These are phyloP conservation scores for Drosophila mimetica DNA, from an alignment of 2,888 invertebrate genomes.

Conservation along the genomic window DNA sequence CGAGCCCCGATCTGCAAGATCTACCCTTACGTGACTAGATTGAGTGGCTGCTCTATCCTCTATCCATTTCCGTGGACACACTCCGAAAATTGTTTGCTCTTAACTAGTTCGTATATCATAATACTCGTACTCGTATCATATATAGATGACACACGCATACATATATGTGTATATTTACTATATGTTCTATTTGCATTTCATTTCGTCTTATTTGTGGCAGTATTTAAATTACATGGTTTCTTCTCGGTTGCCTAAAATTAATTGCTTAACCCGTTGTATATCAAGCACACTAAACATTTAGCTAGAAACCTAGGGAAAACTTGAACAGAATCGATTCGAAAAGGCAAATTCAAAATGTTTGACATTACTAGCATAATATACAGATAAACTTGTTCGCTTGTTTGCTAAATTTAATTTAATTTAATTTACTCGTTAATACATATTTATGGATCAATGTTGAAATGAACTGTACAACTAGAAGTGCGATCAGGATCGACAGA, in stretches of 20 bases:
- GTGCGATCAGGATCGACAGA: conserved; percentile 34
- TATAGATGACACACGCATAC: conserved; percentile 44
- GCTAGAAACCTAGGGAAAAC: conserved; percentile 56
- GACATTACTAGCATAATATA: conserved; percentile 74
- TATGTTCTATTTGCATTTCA: conserved; percentile 53
- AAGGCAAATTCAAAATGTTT: conserved; percentile 79
- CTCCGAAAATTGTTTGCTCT: conserved; percentile 36
- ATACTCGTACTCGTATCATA: conserved; percentile 39
- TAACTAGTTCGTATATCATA: conserved; percentile 46
- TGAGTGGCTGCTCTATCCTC: conserved; percentile 19
- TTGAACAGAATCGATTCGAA: conserved; percentile 45
- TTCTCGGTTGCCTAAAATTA: conserved; percentile 41
- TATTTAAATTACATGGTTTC: conserved; percentile 76
- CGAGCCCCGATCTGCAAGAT: conserved; percentile 79
- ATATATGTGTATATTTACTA: conserved; percentile 45
- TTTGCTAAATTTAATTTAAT: conserved; percentile 27
- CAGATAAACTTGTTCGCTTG: conserved; percentile 42
- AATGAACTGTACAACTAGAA: conserved; percentile 72
- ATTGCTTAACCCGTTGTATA: conserved; percentile 35
- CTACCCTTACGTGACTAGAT: conserved; percentile 61
- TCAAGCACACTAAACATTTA: conserved; percentile 70
- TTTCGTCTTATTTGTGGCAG: conserved; percentile 80
- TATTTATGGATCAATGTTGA: conserved; percentile 55
- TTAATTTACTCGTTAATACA: conserved; percentile 33
- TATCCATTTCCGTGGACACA: conserved; percentile 31